phyloP scores from a whole-genome alignment of 2,888 invertebrate genomes.

The Quadroppia sp. region DNA sequence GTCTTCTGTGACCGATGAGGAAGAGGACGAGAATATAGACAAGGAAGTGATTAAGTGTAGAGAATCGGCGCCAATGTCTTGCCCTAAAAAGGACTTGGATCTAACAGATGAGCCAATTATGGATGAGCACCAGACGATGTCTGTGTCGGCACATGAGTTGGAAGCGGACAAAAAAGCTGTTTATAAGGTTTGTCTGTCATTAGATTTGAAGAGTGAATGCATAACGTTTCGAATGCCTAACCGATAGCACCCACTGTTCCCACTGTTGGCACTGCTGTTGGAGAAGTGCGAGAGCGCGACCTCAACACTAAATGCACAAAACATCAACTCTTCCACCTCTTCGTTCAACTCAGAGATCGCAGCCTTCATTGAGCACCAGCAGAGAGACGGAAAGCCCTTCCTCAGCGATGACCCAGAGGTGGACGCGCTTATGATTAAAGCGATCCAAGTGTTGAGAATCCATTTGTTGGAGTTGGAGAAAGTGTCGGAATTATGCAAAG shows the following conservation, averaged over 20 bases:
- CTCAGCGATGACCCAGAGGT: slow-evolving; percentile 88
- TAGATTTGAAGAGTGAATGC: slow-evolving; percentile 58
- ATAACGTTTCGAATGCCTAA: background rate
- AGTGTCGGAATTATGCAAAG: slow-evolving; percentile 88
- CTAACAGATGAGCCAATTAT: slow-evolving; percentile 30
- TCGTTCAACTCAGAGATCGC: slow-evolving; percentile 84
- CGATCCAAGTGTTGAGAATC: slow-evolving; percentile 83
- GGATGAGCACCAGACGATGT: slow-evolving; percentile 22
- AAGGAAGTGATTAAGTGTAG: background rate
- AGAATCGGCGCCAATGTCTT: slow-evolving; percentile 2
- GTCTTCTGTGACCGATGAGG: slow-evolving; percentile 29
- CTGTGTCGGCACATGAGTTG: slow-evolving; percentile 44
- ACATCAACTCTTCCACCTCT: slow-evolving; percentile 75
- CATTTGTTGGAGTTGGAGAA: slow-evolving; percentile 88
- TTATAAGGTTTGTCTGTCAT: slow-evolving; percentile 77
- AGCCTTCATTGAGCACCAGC: slow-evolving; percentile 84
- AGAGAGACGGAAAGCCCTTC: slow-evolving; percentile 77
- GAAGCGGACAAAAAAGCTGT: slow-evolving; percentile 48
- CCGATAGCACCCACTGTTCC: slow-evolving; percentile 28
- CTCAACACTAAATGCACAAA: slow-evolving; percentile 59
- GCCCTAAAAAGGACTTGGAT: background rate
- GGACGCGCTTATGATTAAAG: slow-evolving; percentile 86
- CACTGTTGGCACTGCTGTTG: slow-evolving; percentile 67
- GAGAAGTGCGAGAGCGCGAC: slow-evolving; percentile 97
- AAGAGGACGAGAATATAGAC: slow-evolving; percentile 29